Evolutionary conservation across 2,113 vertebrate genomes (phyloP).

Genomic region (Plestiodon gilberti): DNA sequence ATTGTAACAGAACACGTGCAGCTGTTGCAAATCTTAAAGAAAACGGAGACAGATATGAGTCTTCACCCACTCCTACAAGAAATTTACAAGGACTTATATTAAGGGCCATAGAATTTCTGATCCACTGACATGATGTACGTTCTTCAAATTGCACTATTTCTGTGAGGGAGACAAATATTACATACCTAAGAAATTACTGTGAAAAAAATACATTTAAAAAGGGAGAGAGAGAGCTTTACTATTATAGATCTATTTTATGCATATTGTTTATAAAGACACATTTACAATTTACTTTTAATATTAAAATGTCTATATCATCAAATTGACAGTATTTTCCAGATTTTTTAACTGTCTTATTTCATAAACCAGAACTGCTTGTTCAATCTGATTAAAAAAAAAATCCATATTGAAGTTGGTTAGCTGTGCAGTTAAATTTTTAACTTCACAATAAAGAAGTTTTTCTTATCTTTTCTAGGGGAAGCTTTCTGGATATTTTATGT

Average conservation of each 20-base stretch:
- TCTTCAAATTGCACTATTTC: conserved; percentile 81
- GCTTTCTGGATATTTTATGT: conserved; percentile 26
- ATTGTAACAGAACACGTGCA: conserved; percentile 96
- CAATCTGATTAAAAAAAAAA: conserved; percentile 55
- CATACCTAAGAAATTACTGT: conserved; percentile 81
- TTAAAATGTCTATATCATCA: conserved; percentile 80
- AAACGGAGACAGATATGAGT: conserved; percentile 93
- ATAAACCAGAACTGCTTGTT: conserved; percentile 60
- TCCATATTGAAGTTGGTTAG: conserved; percentile 50
- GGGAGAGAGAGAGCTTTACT: conserved; percentile 74
- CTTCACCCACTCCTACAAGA: conserved; percentile 96
- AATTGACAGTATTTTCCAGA: conserved; percentile 71
- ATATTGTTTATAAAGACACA: conserved; percentile 87
- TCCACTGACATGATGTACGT: conserved; percentile 62
- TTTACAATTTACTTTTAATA: conserved; percentile 87
- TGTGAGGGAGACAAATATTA: conserved; percentile 74
- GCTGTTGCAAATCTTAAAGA: conserved; percentile 92
- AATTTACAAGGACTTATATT: conserved; percentile 98
- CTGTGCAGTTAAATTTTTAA: conserved; percentile 52
- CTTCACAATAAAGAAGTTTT: conserved; percentile 44
- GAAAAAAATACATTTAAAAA: conserved; percentile 80
- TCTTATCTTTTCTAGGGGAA: conserved; percentile 29
- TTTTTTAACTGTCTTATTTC: conserved; percentile 58
- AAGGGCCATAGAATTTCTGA: conserved; percentile 55
- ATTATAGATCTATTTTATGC: conserved; percentile 86